Percentiles rank a stretch among this genome's conserved stretches.
Conservation (phyloP, 1,140 invertebrate species). For the Neodiprion lecontei region DNA sequence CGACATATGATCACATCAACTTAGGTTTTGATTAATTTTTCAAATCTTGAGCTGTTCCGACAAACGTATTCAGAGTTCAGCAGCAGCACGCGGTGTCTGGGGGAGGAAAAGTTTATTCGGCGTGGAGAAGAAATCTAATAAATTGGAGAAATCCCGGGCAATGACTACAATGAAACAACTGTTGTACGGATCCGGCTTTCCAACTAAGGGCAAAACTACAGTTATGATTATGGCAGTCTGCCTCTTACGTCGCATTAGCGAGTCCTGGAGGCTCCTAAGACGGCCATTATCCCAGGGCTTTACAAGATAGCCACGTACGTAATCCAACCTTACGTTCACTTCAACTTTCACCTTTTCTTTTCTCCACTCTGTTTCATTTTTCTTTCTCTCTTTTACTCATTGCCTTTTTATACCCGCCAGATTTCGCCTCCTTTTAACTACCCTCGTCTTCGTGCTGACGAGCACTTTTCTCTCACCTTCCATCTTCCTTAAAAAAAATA, state of each 20-base stretch:
- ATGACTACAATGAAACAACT: slow-evolving; percentile 4
- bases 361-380: not conserved
- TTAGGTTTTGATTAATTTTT: no score
- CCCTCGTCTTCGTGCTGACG: not conserved
- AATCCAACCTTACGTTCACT: slow-evolving; percentile 34
- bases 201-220: slow-evolving; percentile 36
- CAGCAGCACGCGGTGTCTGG: no score
- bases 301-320: slow-evolving; percentile 37
- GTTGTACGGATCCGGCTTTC: not conserved
- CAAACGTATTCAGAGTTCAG: no score
- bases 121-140: no score
- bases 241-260: slow-evolving; percentile 40
- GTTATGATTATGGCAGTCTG: slow-evolving; percentile 47
- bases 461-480: not conserved
- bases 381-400: not conserved
- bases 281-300: slow-evolving; percentile 29
- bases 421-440: no score
- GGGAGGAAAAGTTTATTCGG: no score
- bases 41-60: no score
- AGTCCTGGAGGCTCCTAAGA: slow-evolving; percentile 31
- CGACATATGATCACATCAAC: no score
- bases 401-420: not conserved
- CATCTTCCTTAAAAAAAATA: no score
- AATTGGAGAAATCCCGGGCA: not conserved
- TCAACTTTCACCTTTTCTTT: slow-evolving; percentile 23